Base-by-base conservation (phyloP, 2,797 vertebrate species). In the Sitta carolinensis region DNA sequence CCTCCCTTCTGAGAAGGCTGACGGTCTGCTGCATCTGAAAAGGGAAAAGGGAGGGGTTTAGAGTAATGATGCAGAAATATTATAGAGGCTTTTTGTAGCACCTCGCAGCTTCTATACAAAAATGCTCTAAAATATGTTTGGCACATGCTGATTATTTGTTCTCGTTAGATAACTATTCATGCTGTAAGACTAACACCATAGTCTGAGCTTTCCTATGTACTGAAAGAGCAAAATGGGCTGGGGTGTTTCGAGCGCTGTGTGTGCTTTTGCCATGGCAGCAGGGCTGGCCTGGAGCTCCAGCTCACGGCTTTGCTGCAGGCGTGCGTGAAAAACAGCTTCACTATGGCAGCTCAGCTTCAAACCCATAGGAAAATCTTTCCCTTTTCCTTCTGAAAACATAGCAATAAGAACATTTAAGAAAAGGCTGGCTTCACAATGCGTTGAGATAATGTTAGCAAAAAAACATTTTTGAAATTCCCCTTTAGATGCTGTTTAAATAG, bases 51-150 rank as follows among this genome's bases (percentile, higher is more conserved):
- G 38, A 61, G 29, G 16, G 22, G 26, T 63, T 81, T 90, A 63
- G 8, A 47, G 9, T 30, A 72, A 42, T 6, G 4, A 15, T 38
- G 32, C 9, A 5, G 13, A 23, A 30, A 4, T 47, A 36, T 23
- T 64, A 77, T 5, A 57, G 9, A 63, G 38, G 9, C 2, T 38
- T 74, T 86, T 75, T 87, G 54, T 15, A 72, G n/a, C 19, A 16
- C 18, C 43, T 87, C 0, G 0, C 3, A 21, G 27, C 19, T 70
- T 45, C 6, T 22, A 7, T 23, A 32, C 9, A 40, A 40, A 67
- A 90, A 62, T 43, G 19, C 20, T 75, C 13, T 84, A 54, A 79
- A 70, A 38, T 50, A 32, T 0, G 0, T 40, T 87, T 78, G 11
- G 4, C n/a, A 26, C 4, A 1, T 38, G 9, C 25, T 63, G n/a